Evolutionary conservation across 2,113 vertebrate species (phyloP).

Genomic region (Polypterus senegalus): DNA sequence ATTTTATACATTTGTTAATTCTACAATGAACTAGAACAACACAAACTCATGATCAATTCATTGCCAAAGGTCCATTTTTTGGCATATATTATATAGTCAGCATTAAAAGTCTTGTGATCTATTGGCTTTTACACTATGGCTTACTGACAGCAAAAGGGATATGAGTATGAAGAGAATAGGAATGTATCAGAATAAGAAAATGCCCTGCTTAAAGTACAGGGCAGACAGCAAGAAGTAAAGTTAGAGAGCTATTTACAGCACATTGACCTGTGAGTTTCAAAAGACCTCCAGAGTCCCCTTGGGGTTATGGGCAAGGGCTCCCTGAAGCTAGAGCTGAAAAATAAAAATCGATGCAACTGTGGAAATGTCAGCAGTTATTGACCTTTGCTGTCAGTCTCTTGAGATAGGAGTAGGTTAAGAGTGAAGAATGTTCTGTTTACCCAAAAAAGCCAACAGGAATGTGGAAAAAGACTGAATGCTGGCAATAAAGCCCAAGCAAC

Average conservation of each 20-base stretch:
- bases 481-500: no score
- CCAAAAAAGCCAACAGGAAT: constrained; percentile 7
- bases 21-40: no score
- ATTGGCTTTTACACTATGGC: no score
- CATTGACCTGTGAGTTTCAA: constrained; percentile 35
- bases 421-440: constrained; percentile 2
- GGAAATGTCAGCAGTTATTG: constrained; percentile 48
- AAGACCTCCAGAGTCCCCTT: constrained; percentile 17
- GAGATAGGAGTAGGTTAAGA: constrained; percentile 22
- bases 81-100: no score
- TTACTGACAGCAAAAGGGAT: no score
- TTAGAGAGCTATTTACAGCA: constrained; percentile 49
- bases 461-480: background rate
- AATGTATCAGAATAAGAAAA: no score
- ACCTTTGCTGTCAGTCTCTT: constrained; percentile 44
- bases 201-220: background rate
- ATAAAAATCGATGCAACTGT: constrained; percentile 48
- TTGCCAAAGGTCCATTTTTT: no score
- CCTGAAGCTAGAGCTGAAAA: constrained; percentile 28
- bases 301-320: background rate
- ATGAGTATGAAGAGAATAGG: no score
- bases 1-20: no score
- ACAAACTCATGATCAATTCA: no score
- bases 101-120: no score
- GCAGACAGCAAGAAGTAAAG: constrained; percentile 9